Base-by-base conservation (phyloP, 2,888 invertebrate species). In the Sturmia bella region DNA sequence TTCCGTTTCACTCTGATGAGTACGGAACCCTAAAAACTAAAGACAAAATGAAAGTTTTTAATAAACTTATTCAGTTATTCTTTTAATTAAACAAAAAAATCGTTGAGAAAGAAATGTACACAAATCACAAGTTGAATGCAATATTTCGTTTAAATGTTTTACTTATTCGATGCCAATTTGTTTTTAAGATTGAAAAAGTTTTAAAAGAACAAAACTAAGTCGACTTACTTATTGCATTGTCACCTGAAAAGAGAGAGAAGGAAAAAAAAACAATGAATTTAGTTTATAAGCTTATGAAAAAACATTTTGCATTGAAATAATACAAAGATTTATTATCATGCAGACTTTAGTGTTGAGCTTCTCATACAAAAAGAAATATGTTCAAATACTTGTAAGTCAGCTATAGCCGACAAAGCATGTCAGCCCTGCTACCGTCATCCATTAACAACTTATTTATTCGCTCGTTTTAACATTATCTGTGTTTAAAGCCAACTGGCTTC, bases 201-300 rank as follows among this genome's bases (percentile, higher is more conserved):
- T 11, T 13, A 27, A 57, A 39, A 45, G 21, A 5, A 15, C n/a
- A 39, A 59, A 39, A 6, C 32, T n/a, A 37, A 17, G 12, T 45
- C 61, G 85, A 90, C 90, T 90, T 90, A 90, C 90, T 90, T 90
- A 90, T 90, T 83, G 90, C 89, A 82, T 88, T 90, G 86, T 90
- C 90, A 87, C 89, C 90, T 90, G 87, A 3, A 89, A 88, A 66
- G 45, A 66, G 17, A 69, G 83, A 76, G 3, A 89, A 88, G 63
- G 45, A 66, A 19, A 69, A 84, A 76, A 83, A 83, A 81, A 63
- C 6, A 59, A 54, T 41, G 1, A 27, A 66, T 37, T 50, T 57
- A 43, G 39, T n/a, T 19, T 63, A 63, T 48, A 39, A 37, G 17
- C 37, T 12, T 37, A 12, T 7, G 37, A 45, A 17, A 15, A 9